Percentiles rank a stretch among this genome's conserved stretches.
Conservation (phyloP, 2,797 vertebrate species). For the Aotus griseimembra region DNA sequence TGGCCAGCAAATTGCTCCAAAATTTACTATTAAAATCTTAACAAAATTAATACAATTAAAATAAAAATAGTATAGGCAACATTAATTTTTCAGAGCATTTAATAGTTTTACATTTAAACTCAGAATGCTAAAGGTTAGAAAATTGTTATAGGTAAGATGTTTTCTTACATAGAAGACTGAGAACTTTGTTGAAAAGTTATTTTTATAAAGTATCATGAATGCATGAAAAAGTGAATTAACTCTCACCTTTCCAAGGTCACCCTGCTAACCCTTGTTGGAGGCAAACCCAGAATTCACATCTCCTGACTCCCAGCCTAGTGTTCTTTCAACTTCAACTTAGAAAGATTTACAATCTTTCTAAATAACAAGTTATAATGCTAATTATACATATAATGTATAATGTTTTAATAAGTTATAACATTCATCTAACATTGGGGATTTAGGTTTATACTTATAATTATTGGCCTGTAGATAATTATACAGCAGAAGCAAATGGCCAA, state of each 20-base stretch:
- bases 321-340: background rate
- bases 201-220: background rate
- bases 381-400: background rate
- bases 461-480: background rate
- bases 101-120: conserved; percentile 12
- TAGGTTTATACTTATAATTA: background rate
- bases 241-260: background rate
- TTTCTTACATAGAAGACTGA: background rate
- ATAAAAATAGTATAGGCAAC: background rate
- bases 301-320: background rate
- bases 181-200: background rate
- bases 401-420: background rate
- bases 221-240: background rate
- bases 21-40: conserved; percentile 36
- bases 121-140: background rate
- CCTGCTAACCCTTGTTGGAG: background rate
- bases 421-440: background rate
- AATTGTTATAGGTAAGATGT: background rate
- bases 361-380: background rate
- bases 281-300: background rate
- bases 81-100: conserved; percentile 29
- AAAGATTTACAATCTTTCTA: background rate
- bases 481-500: background rate
- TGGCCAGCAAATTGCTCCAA: background rate
- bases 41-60: conserved; percentile 42